Conservation (phyloP, 2,888 invertebrate genomes). For the Andricus quercusramuli region DNA sequence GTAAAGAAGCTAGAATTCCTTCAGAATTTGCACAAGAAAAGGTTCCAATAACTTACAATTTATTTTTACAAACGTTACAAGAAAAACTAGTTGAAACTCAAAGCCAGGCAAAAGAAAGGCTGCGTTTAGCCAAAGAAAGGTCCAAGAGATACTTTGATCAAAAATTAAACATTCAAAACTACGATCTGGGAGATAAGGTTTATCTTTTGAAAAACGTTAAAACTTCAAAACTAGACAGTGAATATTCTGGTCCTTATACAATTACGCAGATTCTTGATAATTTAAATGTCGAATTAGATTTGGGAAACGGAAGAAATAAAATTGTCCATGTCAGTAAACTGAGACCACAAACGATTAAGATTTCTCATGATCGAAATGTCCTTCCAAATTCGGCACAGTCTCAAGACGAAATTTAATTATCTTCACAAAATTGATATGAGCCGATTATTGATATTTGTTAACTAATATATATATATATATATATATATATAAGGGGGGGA, state of each 20-base stretch:
- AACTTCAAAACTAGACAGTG: not conserved
- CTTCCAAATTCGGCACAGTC: not conserved
- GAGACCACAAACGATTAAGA: not conserved
- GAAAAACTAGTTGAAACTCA: not conserved
- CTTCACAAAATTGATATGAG: too few species aligned
- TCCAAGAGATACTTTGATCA: constrained; percentile 33
- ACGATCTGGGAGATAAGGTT: not conserved
- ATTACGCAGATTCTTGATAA: not conserved
- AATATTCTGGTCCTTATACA: not conserved
- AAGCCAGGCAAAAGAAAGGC: constrained; percentile 22
- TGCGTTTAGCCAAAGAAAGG: not conserved
- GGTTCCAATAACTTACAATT: too few species aligned
- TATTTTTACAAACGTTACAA: too few species aligned
- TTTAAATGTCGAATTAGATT: not conserved
- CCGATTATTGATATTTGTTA: too few species aligned
- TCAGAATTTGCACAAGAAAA: too few species aligned
- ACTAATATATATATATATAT: too few species aligned
- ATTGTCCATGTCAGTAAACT: not conserved
- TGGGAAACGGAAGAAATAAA: not conserved
- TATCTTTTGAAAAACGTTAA: not conserved
- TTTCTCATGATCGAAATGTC: constrained; percentile 1
- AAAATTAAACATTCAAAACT: constrained; percentile 31
- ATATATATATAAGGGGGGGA: too few species aligned
- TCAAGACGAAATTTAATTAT: too few species aligned
- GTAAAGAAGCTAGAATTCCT: too few species aligned